These are phyloP conservation scores for Actinia tenebrosa DNA, from an alignment of 64 coral and sea anemone species.

Conservation along the genomic window DNA sequence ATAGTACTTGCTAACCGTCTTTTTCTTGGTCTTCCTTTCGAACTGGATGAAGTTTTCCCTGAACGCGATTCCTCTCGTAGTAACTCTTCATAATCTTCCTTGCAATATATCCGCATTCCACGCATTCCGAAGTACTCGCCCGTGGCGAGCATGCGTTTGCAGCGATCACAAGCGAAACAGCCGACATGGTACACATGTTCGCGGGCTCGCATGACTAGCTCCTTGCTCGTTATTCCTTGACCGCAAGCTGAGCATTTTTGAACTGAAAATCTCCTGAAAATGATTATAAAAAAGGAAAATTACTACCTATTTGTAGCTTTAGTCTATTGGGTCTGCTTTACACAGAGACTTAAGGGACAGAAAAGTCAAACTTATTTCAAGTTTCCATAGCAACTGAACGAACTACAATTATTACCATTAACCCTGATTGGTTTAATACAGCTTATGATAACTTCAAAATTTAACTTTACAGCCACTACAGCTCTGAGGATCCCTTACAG, in stretches of 20 bases:
- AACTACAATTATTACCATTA: no score
- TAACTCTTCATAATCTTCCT: conserved; percentile 81
- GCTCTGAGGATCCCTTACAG: no score
- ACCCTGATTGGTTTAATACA: no score
- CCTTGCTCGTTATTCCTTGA: conserved; percentile 80
- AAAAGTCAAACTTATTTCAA: no score
- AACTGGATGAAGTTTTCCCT: background rate
- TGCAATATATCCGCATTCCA: conserved; percentile 79
- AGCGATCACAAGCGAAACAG: conserved; percentile 98
- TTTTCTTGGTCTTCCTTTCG: conserved; percentile 78
- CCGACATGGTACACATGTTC: conserved; percentile 90
- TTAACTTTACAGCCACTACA: no score
- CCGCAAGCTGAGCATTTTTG: conserved; percentile 82
- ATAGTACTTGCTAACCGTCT: conserved; percentile 52
- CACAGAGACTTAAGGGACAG: no score
- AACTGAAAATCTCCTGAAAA: conserved; percentile 70
- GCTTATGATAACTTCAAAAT: no score
- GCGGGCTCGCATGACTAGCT: conserved; percentile 95
- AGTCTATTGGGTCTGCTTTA: no score
- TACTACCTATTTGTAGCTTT: background rate
- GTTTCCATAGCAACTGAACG: no score
- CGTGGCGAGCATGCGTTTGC: conserved; percentile 95
- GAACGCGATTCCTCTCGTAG: conserved; percentile 66
- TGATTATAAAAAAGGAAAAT: background rate
- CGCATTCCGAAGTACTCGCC: conserved; percentile 99